phyloP scores from a whole-genome alignment of 2,888 invertebrate genomes.

The Hemicrepidius hirtus region DNA sequence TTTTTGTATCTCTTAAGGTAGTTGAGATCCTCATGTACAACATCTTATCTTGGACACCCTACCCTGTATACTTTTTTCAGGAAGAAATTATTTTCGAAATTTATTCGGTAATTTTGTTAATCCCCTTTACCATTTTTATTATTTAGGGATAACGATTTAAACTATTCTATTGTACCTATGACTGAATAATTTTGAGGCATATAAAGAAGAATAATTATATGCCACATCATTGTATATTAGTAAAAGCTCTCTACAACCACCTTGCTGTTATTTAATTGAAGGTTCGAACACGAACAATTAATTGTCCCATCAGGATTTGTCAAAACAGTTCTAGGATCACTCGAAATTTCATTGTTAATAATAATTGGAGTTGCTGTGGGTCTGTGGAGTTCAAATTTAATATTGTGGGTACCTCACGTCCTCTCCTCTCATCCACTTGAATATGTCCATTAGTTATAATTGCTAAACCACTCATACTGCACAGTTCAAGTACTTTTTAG shows the following conservation, averaged over 20 bases:
- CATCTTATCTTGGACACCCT: no score
- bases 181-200: no score
- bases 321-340: constrained; percentile 4
- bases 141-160: no score
- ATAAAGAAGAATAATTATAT: no score
- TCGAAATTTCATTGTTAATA: constrained; percentile 1
- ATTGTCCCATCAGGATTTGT: constrained; percentile 12
- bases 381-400: not conserved
- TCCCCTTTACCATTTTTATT: no score
- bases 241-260: not conserved
- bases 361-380: constrained; percentile 2
- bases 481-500: not conserved
- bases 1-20: no score
- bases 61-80: no score
- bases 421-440: not conserved
- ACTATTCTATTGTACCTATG: no score
- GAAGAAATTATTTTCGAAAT: no score
- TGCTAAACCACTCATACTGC: not conserved
- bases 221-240: not conserved
- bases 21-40: no score
- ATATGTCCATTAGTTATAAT: constrained; percentile 8
- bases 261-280: not conserved
- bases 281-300: constrained; percentile 5
- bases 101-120: no score
- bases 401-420: not conserved